A percentile compares a stretch with the other conserved stretches of the same genome.
phyloP scores from a whole-genome alignment of 2,888 invertebrate species.

The Rhyacophila evoluta region DNA sequence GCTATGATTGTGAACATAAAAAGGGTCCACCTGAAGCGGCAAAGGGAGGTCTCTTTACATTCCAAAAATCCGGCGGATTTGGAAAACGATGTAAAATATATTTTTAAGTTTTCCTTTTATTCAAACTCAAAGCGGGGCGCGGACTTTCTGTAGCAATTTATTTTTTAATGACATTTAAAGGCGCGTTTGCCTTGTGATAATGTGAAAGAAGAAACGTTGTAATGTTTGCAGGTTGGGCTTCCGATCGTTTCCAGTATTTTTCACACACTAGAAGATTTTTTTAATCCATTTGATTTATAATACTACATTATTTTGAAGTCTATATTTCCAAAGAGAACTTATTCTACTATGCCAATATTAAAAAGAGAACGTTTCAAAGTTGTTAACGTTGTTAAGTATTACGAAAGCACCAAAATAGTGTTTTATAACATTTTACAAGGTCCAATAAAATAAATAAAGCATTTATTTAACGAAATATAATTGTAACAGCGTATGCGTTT shows the following conservation, averaged over 20 bases:
- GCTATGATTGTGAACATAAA: not conserved
- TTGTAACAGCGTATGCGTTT: too few species aligned
- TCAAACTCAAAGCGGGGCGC: not conserved
- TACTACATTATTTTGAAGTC: too few species aligned
- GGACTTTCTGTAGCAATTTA: slow-evolving; percentile 37
- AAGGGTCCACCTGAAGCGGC: not conserved
- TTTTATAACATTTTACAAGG: too few species aligned
- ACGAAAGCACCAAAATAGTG: too few species aligned
- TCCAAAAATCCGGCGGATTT: slow-evolving; percentile 35
- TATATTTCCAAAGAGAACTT: too few species aligned
- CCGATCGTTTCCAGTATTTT: not conserved
- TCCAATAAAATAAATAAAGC: too few species aligned
- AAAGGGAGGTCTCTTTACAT: not conserved
- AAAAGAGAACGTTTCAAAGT: too few species aligned
- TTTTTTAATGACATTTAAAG: slow-evolving; percentile 41
- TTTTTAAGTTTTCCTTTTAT: slow-evolving; percentile 39
- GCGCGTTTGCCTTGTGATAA: slow-evolving; percentile 12
- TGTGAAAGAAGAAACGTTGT: slow-evolving; percentile 13
- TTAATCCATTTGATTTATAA: too few species aligned
- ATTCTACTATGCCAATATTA: too few species aligned
- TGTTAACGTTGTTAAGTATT: too few species aligned
- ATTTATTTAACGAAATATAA: too few species aligned
- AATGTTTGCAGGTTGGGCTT: slow-evolving; percentile 11
- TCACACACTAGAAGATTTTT: not conserved
- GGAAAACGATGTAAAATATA: slow-evolving; percentile 36